A percentile compares a stretch with the other conserved stretches of the same genome.
Conservation (phyloP, 2,888 invertebrate species). For the Chrysolina haemoptera region DNA sequence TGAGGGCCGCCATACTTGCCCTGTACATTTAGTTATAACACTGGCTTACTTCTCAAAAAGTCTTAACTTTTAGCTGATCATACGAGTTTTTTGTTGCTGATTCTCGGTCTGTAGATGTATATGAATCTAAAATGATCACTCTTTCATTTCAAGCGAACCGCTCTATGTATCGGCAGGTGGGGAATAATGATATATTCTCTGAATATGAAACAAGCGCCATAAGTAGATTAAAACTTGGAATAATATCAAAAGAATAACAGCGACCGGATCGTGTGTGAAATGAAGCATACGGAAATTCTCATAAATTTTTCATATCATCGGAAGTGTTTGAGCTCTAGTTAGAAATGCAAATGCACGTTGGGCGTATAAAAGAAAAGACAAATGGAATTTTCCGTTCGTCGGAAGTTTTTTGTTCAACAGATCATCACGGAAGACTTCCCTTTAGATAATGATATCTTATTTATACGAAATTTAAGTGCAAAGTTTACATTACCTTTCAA, state of each 20-base stretch:
- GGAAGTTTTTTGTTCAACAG: constrained; percentile 31
- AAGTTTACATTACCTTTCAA: no score
- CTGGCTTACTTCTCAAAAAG: no score
- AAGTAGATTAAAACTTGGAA: constrained; percentile 61
- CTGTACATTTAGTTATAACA: no score
- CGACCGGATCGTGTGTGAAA: constrained; percentile 58
- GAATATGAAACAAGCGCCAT: constrained; percentile 60
- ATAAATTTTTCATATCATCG: constrained; percentile 66
- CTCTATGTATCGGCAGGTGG: constrained; percentile 46
- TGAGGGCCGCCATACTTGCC: no score
- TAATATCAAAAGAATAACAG: constrained; percentile 58
- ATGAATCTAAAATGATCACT: constrained; percentile 12
- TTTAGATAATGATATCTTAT: no score
- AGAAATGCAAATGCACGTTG: constrained; percentile 65
- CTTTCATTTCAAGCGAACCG: neutral
- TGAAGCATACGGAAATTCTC: constrained; percentile 60
- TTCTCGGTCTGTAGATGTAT: no score
- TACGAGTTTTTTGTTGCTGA: no score
- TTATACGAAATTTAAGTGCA: no score
- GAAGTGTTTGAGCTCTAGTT: constrained; percentile 66
- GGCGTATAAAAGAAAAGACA: constrained; percentile 38
- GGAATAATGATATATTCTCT: constrained; percentile 55
- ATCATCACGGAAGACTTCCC: neutral
- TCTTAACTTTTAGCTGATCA: no score
- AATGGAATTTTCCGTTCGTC: constrained; percentile 1